A percentile compares a stretch with the other conserved stretches of the same genome.
Conservation (phyloP, 2,797 vertebrate species). For the Psittacula echo region DNA sequence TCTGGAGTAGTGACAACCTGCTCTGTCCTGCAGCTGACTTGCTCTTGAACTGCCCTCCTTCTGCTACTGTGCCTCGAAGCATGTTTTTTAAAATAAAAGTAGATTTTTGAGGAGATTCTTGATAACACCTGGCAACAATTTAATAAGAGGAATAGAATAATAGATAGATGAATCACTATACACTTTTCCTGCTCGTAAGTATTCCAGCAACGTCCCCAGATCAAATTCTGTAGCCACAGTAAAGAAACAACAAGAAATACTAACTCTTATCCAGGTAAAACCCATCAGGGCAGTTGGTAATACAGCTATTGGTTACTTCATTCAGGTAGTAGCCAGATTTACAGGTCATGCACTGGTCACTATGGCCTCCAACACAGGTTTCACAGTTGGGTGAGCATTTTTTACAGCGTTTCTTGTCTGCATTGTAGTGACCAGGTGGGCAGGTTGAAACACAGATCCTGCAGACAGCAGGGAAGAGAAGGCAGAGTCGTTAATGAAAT, state of each 20-base stretch:
- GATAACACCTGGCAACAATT: not conserved
- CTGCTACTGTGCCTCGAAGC: not conserved
- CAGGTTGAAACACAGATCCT: conserved; percentile 94
- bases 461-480: conserved; percentile 60
- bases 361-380: conserved; percentile 91
- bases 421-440: conserved; percentile 93
- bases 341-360: conserved; percentile 93
- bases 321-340: conserved; percentile 91
- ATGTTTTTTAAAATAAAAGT: not conserved
- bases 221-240: not conserved
- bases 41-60: not conserved
- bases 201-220: conserved; percentile 29
- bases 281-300: conserved; percentile 87
- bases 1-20: not conserved
- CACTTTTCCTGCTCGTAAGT: not conserved
- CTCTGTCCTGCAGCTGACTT: not conserved
- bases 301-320: conserved; percentile 89
- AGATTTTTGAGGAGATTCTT: not conserved
- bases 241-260: conserved; percentile 60
- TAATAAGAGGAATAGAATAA: not conserved
- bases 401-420: conserved; percentile 95
- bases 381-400: conserved; percentile 95
- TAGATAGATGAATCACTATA: not conserved
- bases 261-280: conserved; percentile 88
- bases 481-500: conserved; percentile 48